Evolutionary conservation across 2,113 vertebrate genomes (phyloP).

Genomic region (Odobenus rosmarus): DNA sequence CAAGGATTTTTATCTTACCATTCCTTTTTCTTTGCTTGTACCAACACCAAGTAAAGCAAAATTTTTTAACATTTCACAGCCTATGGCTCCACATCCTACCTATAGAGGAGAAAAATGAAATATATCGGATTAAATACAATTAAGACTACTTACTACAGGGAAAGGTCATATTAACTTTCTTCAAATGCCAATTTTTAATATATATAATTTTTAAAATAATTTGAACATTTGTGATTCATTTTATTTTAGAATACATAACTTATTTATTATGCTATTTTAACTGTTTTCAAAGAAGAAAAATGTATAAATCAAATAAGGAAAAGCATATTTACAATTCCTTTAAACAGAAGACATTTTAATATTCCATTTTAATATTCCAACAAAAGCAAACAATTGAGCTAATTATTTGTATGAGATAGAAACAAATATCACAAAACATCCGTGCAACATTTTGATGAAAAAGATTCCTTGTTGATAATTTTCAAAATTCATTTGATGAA

Average conservation of each 20-base stretch:
- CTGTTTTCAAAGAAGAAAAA: not conserved
- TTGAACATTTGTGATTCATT: not conserved
- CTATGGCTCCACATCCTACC: slow-evolving; percentile 98
- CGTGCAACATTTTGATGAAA: not conserved
- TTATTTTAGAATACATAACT: slow-evolving; percentile 44
- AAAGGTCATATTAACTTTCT: not conserved
- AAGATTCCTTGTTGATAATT: not conserved
- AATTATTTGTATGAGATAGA: not conserved
- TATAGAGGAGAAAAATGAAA: slow-evolving; percentile 76
- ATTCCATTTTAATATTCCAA: slow-evolving; percentile 44
- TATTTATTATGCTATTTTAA: not conserved
- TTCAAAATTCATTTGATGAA: not conserved
- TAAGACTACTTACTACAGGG: not conserved
- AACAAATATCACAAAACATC: not conserved
- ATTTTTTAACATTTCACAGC: slow-evolving; percentile 99
- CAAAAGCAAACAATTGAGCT: not conserved
- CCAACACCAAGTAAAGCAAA: slow-evolving; percentile 96
- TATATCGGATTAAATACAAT: not conserved
- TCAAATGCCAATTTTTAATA: not conserved
- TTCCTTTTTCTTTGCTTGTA: slow-evolving; percentile 86
- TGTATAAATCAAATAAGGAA: not conserved
- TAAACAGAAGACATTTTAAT: not conserved
- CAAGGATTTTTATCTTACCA: slow-evolving; percentile 81
- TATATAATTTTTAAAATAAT: not conserved
- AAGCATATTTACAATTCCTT: not conserved